A percentile compares a stretch with the other conserved stretches of the same genome.
Evolutionary conservation across 1,140 invertebrate species (phyloP).

Genomic region (Drosophila kurseongensis): DNA sequence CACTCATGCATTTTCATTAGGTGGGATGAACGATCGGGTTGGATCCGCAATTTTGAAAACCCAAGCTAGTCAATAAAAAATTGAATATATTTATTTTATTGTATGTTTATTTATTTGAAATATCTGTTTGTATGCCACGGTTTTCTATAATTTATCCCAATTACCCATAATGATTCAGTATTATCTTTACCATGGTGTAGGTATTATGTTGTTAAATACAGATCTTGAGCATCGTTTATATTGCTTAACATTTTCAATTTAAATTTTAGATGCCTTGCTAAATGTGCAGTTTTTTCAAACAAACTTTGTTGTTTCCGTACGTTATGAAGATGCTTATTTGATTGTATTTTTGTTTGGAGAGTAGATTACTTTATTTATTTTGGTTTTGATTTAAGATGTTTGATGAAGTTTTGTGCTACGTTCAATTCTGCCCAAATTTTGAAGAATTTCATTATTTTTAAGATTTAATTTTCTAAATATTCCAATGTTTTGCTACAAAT

Average conservation of each 20-base stretch:
- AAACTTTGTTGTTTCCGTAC: constrained; percentile 25
- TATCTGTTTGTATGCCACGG: constrained; percentile 48
- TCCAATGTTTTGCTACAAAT: constrained; percentile 29
- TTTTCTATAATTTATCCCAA: constrained; percentile 32
- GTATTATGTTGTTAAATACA: constrained; percentile 49
- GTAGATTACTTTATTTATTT: constrained; percentile 14
- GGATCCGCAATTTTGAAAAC: background rate
- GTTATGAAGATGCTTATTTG: constrained; percentile 31
- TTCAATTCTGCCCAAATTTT: constrained; percentile 32
- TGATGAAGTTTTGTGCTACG: constrained; percentile 42
- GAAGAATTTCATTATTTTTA: constrained; percentile 14
- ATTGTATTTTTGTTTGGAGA: constrained; percentile 18
- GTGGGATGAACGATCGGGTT: background rate
- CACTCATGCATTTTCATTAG: background rate
- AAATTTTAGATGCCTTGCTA: constrained; percentile 2
- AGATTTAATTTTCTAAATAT: constrained; percentile 31
- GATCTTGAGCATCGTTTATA: constrained; percentile 58
- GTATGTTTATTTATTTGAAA: constrained; percentile 64
- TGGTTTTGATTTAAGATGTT: constrained; percentile 48
- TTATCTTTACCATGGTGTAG: constrained; percentile 19
- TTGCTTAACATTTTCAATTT: constrained; percentile 33
- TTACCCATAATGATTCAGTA: constrained; percentile 40
- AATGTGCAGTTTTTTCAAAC: constrained; percentile 11
- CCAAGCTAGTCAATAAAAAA: background rate
- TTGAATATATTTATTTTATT: constrained; percentile 37